These are phyloP conservation scores for Chironomus tentans DNA, from an alignment of 2,888 invertebrate genomes.

Conservation along the genomic window DNA sequence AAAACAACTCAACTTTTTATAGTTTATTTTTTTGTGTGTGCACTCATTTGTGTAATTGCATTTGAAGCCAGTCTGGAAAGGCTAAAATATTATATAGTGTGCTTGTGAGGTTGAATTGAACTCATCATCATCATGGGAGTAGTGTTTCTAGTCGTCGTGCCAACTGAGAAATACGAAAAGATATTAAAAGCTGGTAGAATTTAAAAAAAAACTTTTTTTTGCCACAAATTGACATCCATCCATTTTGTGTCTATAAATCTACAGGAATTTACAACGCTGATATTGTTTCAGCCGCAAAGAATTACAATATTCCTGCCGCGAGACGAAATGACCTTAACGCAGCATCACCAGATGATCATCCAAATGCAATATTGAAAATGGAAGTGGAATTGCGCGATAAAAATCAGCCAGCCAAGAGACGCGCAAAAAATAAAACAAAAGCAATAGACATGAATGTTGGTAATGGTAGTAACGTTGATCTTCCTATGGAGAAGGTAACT, in stretches of 20 bases:
- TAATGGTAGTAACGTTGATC: slow-evolving; percentile 39
- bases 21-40: too few species aligned
- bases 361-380: slow-evolving; percentile 40
- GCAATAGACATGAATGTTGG: background rate
- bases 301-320: slow-evolving; percentile 14
- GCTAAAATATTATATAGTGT: too few species aligned
- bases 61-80: too few species aligned
- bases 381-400: slow-evolving; percentile 44
- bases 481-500: slow-evolving; percentile 57
- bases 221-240: too few species aligned
- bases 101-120: too few species aligned
- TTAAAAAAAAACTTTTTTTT: too few species aligned
- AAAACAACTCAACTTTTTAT: background rate
- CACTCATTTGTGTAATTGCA: too few species aligned
- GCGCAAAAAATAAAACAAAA: slow-evolving; percentile 8
- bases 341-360: slow-evolving; percentile 32
- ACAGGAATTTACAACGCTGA: slow-evolving; percentile 6
- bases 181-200: slow-evolving; percentile 45
- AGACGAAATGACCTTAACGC: slow-evolving; percentile 9
- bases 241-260: background rate
- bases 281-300: slow-evolving; percentile 13
- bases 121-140: slow-evolving; percentile 48
- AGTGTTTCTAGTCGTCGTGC: slow-evolving; percentile 59
- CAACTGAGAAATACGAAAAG: slow-evolving; percentile 58
- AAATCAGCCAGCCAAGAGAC: slow-evolving; percentile 32